Evolutionary conservation across 2,113 vertebrate genomes (phyloP), one percentile per base, ranked within the genome.

Genomic region (Coryphaenoides rupestris): DNA sequence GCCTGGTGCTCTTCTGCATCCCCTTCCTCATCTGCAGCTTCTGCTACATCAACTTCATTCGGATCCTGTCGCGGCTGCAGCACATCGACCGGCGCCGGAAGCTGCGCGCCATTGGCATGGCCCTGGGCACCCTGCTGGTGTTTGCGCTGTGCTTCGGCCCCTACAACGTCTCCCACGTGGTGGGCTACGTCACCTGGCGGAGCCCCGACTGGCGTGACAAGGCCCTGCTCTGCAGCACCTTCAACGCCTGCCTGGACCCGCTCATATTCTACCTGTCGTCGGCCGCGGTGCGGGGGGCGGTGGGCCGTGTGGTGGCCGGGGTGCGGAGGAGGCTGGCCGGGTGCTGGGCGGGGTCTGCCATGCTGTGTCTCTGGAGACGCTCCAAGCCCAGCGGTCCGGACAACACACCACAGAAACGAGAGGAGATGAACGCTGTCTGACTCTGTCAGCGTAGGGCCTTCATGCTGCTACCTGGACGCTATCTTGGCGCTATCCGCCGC

Each of bases 231-330:
- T 81, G 89, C 66, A 93, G 93, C 69, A 93, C 92, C 10, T 93
- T 96, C 60, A 96, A 96, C 0, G 89, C 94, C 26, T 90, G 90
- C 21, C 78, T 96, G 19, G 95, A 96, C 69, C 95, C 95, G 0
- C 49, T 96, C 3, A 92, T 96, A 23, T 95, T 96, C 83, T 96
- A 96, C 63, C 91, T 95, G 63, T 94, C 95, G 0, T 95, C 94
- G 0, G 82, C 92, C 0, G 91, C 90, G 0, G 83, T 96, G 55
- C 87, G 93, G 55, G 80, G 72, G 5, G 80, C 71, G 0, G 84
- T 94, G 24, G 75, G 78, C 0, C 61, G 72, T 0, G 40, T 92
- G 59, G 57, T 69, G 1, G 5, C 76, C 63, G 81, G 68, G 33
- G 19, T 86, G 0, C 62, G 77, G 53, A 15, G 46, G 3, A 56